Percentiles rank a stretch among this genome's conserved stretches.
Conservation (phyloP, 1,140 invertebrate species). For the Tetramorium parvispinum region DNA sequence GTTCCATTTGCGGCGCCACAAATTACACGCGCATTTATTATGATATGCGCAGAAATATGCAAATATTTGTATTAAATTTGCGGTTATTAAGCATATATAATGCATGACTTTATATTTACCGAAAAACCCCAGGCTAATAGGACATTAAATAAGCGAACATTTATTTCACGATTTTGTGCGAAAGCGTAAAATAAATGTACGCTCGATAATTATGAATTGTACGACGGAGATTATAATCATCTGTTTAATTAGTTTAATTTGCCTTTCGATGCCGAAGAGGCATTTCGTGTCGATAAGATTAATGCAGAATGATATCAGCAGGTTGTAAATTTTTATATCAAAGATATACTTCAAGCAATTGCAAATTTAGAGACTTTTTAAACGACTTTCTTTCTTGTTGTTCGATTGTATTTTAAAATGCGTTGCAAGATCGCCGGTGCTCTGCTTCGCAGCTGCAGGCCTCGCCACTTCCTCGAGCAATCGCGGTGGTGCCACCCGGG, state of each 20-base stretch:
- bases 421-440: neutral
- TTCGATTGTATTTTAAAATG: no score
- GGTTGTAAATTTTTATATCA: neutral
- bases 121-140: slow-evolving; percentile 2
- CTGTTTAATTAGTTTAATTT: neutral
- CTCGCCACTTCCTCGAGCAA: slow-evolving; percentile 86
- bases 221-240: neutral
- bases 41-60: neutral
- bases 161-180: neutral
- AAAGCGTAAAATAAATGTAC: neutral
- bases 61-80: slow-evolving; percentile 35
- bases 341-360: neutral
- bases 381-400: no score
- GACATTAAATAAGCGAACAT: neutral
- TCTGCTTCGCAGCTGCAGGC: slow-evolving; percentile 82
- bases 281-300: neutral
- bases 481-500: slow-evolving; percentile 83
- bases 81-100: slow-evolving; percentile 1
- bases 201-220: slow-evolving; percentile 25
- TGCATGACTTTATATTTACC: neutral
- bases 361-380: neutral
- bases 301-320: neutral
- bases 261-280: neutral
- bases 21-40: slow-evolving; percentile 15
- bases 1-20: neutral